Percentiles rank a stretch among this genome's conserved stretches.
phyloP scores from a whole-genome alignment of 1,140 invertebrate genomes.

The Tenebrio molitor region DNA sequence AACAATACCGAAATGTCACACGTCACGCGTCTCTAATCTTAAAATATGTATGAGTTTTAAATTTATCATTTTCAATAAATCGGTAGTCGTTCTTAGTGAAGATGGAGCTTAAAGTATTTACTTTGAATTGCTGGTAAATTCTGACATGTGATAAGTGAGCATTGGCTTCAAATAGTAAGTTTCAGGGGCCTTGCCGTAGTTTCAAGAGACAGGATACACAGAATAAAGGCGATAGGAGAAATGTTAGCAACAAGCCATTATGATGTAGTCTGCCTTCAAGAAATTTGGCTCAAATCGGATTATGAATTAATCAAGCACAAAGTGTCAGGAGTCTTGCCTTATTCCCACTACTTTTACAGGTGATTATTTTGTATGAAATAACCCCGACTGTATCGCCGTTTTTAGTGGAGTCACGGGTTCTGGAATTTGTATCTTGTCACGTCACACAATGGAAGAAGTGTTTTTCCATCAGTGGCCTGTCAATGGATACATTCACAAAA shows the following conservation, averaged over 20 bases:
- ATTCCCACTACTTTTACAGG: conserved; percentile 95
- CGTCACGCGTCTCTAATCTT: too few relatives aligned
- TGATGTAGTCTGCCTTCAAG: conserved; percentile 93
- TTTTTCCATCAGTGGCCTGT: conserved; percentile 93
- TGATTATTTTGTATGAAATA: conserved; percentile 65
- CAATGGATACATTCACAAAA: conserved; percentile 97
- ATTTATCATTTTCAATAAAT: not conserved
- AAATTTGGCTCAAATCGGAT: conserved; percentile 89
- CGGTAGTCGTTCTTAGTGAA: not conserved
- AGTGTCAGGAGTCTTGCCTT: conserved; percentile 76
- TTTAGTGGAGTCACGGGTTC: conserved; percentile 91
- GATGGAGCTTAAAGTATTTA: conserved; percentile 66
- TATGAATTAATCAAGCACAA: conserved; percentile 79
- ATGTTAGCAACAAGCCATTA: conserved; percentile 78
- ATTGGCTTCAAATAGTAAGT: conserved; percentile 41
- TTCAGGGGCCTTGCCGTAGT: conserved; percentile 87
- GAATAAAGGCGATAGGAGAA: conserved; percentile 86
- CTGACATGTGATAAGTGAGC: conserved; percentile 22
- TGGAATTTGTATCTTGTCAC: conserved; percentile 92
- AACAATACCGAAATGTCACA: too few relatives aligned
- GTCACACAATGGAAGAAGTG: conserved; percentile 87
- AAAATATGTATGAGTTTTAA: conserved; percentile 4
- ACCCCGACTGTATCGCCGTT: conserved; percentile 36
- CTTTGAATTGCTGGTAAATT: conserved; percentile 75
- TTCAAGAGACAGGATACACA: conserved; percentile 80